phyloP scores from a whole-genome alignment of 1,140 invertebrate species.

The Pararge aegeria region DNA sequence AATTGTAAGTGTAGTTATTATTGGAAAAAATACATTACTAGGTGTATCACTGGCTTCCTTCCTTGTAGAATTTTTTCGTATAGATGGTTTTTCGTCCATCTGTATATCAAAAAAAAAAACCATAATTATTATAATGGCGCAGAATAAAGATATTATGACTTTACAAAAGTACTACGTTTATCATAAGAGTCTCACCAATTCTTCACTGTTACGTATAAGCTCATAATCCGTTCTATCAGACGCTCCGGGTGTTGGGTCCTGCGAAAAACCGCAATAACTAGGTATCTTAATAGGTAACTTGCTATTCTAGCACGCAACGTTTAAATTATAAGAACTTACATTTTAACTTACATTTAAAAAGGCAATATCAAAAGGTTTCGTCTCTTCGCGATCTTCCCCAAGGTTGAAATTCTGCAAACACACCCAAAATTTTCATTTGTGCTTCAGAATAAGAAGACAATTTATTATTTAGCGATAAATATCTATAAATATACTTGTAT shows the following conservation, averaged over 20 bases:
- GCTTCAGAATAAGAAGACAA: neutral
- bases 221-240: neutral
- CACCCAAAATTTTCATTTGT: neutral
- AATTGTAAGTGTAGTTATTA: too few species aligned
- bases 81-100: neutral
- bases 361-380: neutral
- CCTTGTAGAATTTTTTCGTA: neutral
- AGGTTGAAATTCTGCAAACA: neutral
- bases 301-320: neutral
- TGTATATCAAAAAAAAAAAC: neutral
- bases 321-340: neutral
- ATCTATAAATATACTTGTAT: too few species aligned
- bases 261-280: neutral
- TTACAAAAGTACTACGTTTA: too few species aligned
- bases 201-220: neutral
- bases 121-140: neutral
- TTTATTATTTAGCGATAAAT: neutral
- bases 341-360: neutral
- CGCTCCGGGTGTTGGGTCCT: neutral
- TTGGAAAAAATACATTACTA: neutral
- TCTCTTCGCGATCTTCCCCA: neutral
- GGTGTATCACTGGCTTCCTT: neutral
- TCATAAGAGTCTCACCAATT: neutral
- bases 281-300: neutral
- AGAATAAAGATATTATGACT: too few species aligned